These are phyloP conservation scores for Lophochroa leadbeateri DNA, from an alignment of 2,113 vertebrate genomes.

Conservation along the genomic window DNA sequence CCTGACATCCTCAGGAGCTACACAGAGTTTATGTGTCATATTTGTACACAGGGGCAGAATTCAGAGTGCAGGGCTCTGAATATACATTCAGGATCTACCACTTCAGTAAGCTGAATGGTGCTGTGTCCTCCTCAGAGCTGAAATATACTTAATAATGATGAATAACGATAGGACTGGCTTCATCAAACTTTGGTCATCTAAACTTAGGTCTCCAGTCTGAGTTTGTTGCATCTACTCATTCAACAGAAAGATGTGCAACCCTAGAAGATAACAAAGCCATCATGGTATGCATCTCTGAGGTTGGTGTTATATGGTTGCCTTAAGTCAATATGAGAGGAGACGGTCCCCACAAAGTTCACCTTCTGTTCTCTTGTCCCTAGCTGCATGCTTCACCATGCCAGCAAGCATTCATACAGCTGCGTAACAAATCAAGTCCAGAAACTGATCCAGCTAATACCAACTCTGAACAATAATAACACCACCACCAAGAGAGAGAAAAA, in stretches of 20 bases:
- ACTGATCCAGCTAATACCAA: not conserved
- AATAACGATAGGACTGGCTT: not conserved
- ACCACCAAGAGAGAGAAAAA: not conserved
- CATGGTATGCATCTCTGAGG: not conserved
- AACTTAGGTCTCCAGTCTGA: not conserved
- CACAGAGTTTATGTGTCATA: not conserved
- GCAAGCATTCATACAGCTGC: not conserved
- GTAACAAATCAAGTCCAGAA: not conserved
- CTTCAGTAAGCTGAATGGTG: not conserved
- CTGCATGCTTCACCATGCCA: not conserved
- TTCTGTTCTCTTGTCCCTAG: not conserved
- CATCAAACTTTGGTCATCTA: not conserved
- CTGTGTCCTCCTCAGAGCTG: not conserved
- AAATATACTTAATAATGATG: not conserved
- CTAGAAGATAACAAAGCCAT: not conserved
- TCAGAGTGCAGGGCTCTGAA: not conserved
- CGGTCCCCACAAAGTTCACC: not conserved
- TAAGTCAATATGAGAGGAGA: not conserved
- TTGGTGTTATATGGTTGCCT: not conserved
- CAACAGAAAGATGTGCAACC: not conserved
- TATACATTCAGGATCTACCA: not conserved
- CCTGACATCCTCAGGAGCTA: not conserved
- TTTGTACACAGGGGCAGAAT: not conserved
- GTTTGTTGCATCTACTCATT: not conserved
- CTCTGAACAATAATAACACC: slow-evolving; percentile 47